These are phyloP conservation scores for Lochmaea crataegi DNA, from an alignment of 2,888 invertebrate species.

Conservation along the genomic window DNA sequence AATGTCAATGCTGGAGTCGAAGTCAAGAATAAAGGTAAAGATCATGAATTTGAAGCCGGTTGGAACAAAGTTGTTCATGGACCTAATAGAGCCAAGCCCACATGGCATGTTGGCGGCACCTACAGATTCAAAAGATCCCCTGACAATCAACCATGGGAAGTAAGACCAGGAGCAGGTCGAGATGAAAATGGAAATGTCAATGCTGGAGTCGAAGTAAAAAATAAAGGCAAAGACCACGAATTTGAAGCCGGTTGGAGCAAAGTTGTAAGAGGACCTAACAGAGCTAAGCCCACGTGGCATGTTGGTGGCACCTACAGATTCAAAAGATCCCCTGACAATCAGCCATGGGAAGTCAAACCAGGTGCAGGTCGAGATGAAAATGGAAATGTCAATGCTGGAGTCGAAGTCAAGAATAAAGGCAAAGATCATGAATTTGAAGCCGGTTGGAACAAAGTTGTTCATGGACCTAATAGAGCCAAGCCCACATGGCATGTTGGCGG, in stretches of 20 bases:
- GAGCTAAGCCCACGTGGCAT: constrained; percentile 42
- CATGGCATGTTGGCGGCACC: constrained; percentile 44
- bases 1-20: constrained; percentile 39
- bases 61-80: constrained; percentile 43
- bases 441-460: neutral
- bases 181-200: constrained; percentile 42
- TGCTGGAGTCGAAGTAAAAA: constrained; percentile 36
- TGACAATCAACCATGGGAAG: constrained; percentile 34
- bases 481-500: neutral
- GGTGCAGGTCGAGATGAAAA: neutral
- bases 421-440: constrained; percentile 7
- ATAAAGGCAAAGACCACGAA: constrained; percentile 41
- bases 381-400: constrained; percentile 14
- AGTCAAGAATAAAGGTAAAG: constrained; percentile 36
- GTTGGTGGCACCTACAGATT: constrained; percentile 37
- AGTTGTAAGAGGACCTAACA: constrained; percentile 41
- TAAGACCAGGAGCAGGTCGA: constrained; percentile 31
- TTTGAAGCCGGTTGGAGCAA: constrained; percentile 44
- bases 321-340: constrained; percentile 2
- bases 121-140: constrained; percentile 28
- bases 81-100: constrained; percentile 40
- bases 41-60: constrained; percentile 43
- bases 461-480: constrained; percentile 1
- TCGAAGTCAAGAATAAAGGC: neutral
- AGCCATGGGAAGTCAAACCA: constrained; percentile 11